Evolutionary conservation across 2,888 invertebrate species (phyloP).

Genomic region (Euzophera pinguis): DNA sequence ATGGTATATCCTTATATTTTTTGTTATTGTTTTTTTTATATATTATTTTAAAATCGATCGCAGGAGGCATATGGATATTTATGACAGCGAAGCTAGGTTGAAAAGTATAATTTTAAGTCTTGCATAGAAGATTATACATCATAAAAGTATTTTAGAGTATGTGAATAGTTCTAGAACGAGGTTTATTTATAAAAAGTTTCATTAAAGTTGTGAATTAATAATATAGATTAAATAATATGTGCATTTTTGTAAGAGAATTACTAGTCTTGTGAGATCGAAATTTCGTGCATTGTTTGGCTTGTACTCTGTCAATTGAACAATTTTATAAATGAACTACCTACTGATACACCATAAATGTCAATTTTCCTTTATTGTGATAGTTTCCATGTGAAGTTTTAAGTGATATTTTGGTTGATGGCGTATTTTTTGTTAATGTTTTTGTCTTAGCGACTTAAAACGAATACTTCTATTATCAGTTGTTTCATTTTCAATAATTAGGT

Average conservation of each 20-base stretch:
- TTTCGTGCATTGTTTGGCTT: background rate
- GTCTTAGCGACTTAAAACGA: conserved; percentile 59
- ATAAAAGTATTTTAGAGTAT: background rate
- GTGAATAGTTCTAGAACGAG: conserved; percentile 7
- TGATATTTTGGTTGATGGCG: conserved; percentile 69
- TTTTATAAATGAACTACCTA: conserved; percentile 22
- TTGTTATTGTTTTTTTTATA: conserved; percentile 24
- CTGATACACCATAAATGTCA: conserved; percentile 34
- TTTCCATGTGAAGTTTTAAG: conserved; percentile 50
- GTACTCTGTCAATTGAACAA: conserved; percentile 19
- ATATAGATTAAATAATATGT: background rate
- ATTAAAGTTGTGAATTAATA: background rate
- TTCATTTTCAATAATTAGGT: conserved; percentile 38
- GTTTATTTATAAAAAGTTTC: background rate
- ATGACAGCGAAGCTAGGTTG: conserved; percentile 9
- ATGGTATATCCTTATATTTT: conserved; percentile 23
- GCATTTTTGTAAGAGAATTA: conserved; percentile 11
- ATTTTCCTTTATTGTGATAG: conserved; percentile 72
- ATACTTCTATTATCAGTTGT: conserved; percentile 51
- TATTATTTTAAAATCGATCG: conserved; percentile 14
- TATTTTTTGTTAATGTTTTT: conserved; percentile 64
- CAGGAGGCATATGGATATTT: background rate
- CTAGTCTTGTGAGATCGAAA: conserved; percentile 12
- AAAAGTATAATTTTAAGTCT: background rate
- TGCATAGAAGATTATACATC: conserved; percentile 1